phyloP scores from a whole-genome alignment of 2,888 invertebrate genomes.

The Beris morrisii region DNA sequence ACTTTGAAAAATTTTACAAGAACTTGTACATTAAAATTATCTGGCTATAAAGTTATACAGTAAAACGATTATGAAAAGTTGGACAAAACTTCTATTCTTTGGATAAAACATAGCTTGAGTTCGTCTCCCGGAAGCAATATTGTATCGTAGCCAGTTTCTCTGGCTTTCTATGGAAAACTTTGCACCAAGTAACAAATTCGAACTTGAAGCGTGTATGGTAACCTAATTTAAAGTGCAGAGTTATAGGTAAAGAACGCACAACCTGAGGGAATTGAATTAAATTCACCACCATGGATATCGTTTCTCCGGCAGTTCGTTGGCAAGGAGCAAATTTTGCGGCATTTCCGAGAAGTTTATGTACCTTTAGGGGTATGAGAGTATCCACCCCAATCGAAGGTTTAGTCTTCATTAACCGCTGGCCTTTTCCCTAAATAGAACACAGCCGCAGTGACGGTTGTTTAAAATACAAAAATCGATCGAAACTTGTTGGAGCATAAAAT shows the following conservation, averaged over 20 bases:
- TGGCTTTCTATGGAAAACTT: too few species aligned
- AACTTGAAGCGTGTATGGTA: conserved; percentile 4
- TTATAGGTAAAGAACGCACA: background rate
- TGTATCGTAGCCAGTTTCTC: too few species aligned
- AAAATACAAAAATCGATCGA: conserved; percentile 16
- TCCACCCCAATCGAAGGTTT: background rate
- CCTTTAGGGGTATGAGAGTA: background rate
- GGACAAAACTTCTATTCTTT: too few species aligned
- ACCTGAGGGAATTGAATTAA: conserved; percentile 5
- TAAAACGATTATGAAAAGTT: too few species aligned
- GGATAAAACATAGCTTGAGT: too few species aligned
- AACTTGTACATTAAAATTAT: too few species aligned
- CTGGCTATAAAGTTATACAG: too few species aligned
- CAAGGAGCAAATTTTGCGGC: conserved; percentile 15
- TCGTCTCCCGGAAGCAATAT: too few species aligned
- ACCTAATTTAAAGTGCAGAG: conserved; percentile 14
- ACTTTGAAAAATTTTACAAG: too few species aligned
- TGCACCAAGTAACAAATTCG: background rate
- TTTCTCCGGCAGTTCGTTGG: background rate
- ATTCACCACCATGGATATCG: too few species aligned
- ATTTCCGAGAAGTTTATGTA: background rate
- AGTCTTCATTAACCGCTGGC: background rate
- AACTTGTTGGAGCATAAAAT: conserved; percentile 18
- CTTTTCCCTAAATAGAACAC: conserved; percentile 5
- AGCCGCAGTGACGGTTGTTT: background rate